phyloP scores from a whole-genome alignment of 2,797 vertebrate species.

The Neomorphus geoffroyi region DNA sequence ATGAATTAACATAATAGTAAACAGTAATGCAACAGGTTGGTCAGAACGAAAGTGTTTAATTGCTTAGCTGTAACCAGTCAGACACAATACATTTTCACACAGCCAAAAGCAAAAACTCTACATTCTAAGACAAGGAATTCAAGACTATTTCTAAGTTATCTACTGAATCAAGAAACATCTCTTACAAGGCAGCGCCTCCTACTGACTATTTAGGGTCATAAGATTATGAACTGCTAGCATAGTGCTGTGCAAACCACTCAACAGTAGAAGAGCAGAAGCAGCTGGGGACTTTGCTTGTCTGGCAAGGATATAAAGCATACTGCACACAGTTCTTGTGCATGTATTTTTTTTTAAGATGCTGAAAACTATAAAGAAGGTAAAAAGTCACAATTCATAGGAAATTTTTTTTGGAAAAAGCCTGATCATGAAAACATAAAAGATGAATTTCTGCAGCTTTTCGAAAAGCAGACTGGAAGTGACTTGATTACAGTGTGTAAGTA shows the following conservation, averaged over 20 bases:
- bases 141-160: neutral
- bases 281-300: neutral
- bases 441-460: slow-evolving; percentile 5
- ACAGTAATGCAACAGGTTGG: neutral
- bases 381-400: neutral
- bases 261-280: neutral
- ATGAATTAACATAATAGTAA: neutral
- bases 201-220: neutral
- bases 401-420: neutral
- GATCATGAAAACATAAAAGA: neutral
- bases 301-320: neutral
- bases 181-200: neutral
- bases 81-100: neutral
- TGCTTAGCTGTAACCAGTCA: neutral
- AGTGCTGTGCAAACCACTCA: neutral
- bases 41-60: neutral
- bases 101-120: neutral
- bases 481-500: neutral
- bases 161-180: neutral
- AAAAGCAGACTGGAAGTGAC: neutral
- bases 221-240: neutral
- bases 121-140: neutral
- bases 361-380: neutral
- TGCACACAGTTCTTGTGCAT: neutral
- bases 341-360: neutral